Conservation (phyloP, 2,888 invertebrate genomes). For the Dicycla oo region DNA sequence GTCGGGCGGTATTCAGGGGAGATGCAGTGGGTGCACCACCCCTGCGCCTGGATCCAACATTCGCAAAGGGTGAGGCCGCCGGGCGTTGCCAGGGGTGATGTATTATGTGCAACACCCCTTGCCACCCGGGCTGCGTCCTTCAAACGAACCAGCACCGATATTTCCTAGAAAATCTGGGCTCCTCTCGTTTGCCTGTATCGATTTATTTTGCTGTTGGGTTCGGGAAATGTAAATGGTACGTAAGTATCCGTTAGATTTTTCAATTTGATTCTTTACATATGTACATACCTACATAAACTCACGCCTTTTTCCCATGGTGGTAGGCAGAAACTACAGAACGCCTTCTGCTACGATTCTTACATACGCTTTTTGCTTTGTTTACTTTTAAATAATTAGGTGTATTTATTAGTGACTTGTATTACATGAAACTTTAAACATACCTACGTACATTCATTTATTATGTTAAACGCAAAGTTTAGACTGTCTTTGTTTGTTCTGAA, state of each 20-base stretch:
- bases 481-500: neutral
- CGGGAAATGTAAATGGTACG: neutral
- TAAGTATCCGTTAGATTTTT: neutral
- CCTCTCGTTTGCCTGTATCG: conserved; percentile 34
- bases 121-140: conserved; percentile 22
- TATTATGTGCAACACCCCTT: conserved; percentile 37
- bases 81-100: conserved; percentile 34
- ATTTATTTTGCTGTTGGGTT: neutral
- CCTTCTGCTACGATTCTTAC: neutral
- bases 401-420: neutral
- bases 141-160: conserved; percentile 27
- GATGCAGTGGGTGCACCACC: conserved; percentile 40
- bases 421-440: neutral
- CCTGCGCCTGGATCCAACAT: conserved; percentile 3
- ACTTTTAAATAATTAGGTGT: neutral
- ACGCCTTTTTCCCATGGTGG: neutral
- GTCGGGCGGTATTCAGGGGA: conserved; percentile 6
- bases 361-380: neutral
- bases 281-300: neutral
- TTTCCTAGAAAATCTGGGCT: conserved; percentile 27
- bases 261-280: neutral
- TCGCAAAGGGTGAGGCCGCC: conserved; percentile 24
- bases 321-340: neutral
- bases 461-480: neutral
- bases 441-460: neutral